phyloP scores from a whole-genome alignment of 2,888 invertebrate species.

The Gnatocerus cornutus region DNA sequence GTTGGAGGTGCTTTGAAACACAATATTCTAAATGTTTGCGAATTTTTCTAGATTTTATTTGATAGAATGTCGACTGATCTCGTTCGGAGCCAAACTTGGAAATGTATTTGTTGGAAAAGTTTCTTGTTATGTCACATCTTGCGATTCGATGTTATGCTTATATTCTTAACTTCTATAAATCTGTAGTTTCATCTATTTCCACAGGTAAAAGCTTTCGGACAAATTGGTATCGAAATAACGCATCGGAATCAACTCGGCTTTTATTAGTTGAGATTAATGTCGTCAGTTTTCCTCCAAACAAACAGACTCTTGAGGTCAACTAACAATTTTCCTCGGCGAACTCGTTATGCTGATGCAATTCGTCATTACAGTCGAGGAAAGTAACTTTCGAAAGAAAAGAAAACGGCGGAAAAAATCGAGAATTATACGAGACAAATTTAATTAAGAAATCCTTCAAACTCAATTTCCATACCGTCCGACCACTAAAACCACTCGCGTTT shows the following conservation, averaged over 20 bases:
- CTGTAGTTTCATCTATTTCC: slow-evolving; percentile 16
- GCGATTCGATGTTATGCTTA: slow-evolving; percentile 21
- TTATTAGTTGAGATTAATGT: slow-evolving; percentile 13
- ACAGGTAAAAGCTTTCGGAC: slow-evolving; percentile 33
- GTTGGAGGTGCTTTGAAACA: neutral
- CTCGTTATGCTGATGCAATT: slow-evolving; percentile 50
- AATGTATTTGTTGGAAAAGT: slow-evolving; percentile 17
- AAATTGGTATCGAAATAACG: slow-evolving; percentile 11
- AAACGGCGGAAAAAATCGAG: slow-evolving; percentile 46
- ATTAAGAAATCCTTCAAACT: slow-evolving; percentile 55
- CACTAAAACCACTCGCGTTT: slow-evolving; percentile 34
- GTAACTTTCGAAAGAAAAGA: slow-evolving; percentile 47
- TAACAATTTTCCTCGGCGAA: slow-evolving; percentile 30
- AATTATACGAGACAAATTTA: slow-evolving; percentile 55
- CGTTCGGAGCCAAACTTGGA: slow-evolving; percentile 5
- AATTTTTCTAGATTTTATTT: neutral
- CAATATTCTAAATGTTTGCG: no score
- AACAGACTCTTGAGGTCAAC: neutral
- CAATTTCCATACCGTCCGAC: slow-evolving; percentile 53
- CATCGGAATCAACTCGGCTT: neutral
- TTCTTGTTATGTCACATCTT: slow-evolving; percentile 21
- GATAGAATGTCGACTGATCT: slow-evolving; percentile 1
- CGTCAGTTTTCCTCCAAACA: neutral
- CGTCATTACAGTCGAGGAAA: slow-evolving; percentile 47
- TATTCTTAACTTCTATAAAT: slow-evolving; percentile 23